A percentile compares a stretch with the other conserved stretches of the same genome.
These are phyloP conservation scores for Lordiphosa mommai DNA, from an alignment of 1,140 invertebrate genomes.

Conservation along the genomic window DNA sequence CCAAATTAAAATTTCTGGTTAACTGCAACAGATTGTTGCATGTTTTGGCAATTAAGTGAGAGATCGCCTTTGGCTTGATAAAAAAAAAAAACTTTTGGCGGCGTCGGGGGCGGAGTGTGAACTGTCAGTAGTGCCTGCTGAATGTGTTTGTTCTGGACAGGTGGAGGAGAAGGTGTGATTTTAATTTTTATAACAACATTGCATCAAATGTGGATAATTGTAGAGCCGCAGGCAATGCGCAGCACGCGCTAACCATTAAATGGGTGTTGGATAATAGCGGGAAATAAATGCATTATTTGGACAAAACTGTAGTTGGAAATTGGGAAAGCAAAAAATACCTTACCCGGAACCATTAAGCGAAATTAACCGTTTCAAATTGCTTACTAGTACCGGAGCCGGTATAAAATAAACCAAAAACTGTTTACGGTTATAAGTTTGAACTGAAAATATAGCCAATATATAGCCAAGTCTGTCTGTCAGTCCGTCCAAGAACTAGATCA, in stretches of 20 bases:
- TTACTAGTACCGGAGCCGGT: no score
- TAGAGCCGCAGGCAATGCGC: conserved; percentile 18
- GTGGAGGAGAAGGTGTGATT: conserved; percentile 19
- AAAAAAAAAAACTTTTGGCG: no score
- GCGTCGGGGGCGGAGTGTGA: conserved; percentile 10
- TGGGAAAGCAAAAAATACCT: no score
- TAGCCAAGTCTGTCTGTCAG: no score
- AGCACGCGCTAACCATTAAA: conserved; percentile 31
- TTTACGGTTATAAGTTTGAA: no score
- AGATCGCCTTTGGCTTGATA: conserved; percentile 10
- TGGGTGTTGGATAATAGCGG: conserved; percentile 13
- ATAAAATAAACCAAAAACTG: no score
- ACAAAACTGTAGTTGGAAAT: neutral
- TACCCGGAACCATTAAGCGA: no score
- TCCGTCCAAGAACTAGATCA: no score
- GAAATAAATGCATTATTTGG: neutral
- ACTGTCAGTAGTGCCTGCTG: conserved; percentile 2
- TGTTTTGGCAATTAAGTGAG: conserved; percentile 17
- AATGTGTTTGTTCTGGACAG: neutral
- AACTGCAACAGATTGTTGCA: conserved; percentile 53
- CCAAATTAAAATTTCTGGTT: conserved; percentile 47
- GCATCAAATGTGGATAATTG: conserved; percentile 26
- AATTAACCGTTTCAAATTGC: no score
- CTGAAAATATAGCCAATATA: no score
- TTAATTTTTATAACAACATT: conserved; percentile 25